Evolutionary conservation across 2,797 vertebrate genomes (phyloP), one percentile per base, ranked within the genome.

Genomic region (Scyliorhinus canicula): DNA sequence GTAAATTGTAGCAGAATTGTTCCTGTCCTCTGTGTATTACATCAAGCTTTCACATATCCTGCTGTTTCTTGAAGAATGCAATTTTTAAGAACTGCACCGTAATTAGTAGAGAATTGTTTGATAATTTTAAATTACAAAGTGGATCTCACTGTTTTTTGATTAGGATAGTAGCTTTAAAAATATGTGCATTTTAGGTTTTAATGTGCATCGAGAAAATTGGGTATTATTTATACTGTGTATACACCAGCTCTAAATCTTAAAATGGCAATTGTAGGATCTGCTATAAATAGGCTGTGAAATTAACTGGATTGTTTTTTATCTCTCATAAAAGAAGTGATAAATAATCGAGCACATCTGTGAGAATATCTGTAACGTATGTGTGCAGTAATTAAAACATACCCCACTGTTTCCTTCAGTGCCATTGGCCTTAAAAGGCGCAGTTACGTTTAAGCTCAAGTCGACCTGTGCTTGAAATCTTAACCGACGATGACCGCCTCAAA

Each of bases 1-100:
- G 95, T 57, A 95, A 65, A 95, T 95, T 57, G 47, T 85, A 40
- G 74, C 74, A 79, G 40, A 85, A 95, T 95, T 55, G 77, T 95
- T 95, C 57, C 52, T 85, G 93, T 47, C 79, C 55, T 60, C 60
- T 79, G 55, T 74, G 52, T 74, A 47, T 57, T 85, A 60, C 57
- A 95, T 85, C 95, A 67, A 52, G n/a, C 28, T 35, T 60, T 95
- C 55, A 63, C 19, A 60, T 63, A 60, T 11, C 55, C 95, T 84
- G 77, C 47, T 85, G 95, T 82, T 95, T 12, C 77, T 79, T 82
- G 28, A 95, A 60, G 47, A 57, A 90, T 60, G 31, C 55, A 90
- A 60, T 60, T 90, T 90, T 90, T 57, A 90, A 60, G 19, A 90
- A 90, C 52, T 19, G 52, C 55, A 31, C 31, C 50, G 60, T 57